Evolutionary conservation across 1,140 invertebrate species (phyloP).

Genomic region (Battus philenor): DNA sequence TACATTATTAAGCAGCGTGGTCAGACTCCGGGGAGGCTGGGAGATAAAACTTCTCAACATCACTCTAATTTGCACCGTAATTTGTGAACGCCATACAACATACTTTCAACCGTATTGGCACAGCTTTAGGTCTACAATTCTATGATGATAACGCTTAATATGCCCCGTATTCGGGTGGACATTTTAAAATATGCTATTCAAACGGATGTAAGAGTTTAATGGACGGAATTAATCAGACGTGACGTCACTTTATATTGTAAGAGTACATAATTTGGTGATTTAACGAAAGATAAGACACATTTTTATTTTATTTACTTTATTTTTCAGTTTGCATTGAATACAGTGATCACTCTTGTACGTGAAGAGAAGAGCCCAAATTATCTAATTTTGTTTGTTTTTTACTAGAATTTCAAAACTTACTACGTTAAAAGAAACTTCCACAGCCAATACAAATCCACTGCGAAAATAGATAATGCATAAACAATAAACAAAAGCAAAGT

Average conservation of each 20-base stretch:
- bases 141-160: not conserved
- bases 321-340: too few species aligned
- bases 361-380: too few species aligned
- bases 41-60: conserved; percentile 15
- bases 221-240: conserved; percentile 12
- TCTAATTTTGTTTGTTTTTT: not conserved
- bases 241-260: not conserved
- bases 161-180: conserved; percentile 1
- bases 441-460: too few species aligned
- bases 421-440: too few species aligned
- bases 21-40: conserved; percentile 12
- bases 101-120: not conserved
- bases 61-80: conserved; percentile 15
- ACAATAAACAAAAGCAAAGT: too few species aligned
- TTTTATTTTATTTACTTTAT: not conserved
- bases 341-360: too few species aligned
- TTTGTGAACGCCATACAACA: not conserved
- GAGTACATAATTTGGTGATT: not conserved
- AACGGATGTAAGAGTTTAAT: conserved; percentile 12
- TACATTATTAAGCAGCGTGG: conserved; percentile 16
- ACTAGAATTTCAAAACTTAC: not conserved
- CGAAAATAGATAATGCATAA: too few species aligned
- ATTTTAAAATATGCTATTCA: conserved; percentile 10
- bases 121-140: not conserved
- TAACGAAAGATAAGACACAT: not conserved